Conservation (phyloP, 2,797 vertebrate species). For the Notoglanidium macrostoma region DNA sequence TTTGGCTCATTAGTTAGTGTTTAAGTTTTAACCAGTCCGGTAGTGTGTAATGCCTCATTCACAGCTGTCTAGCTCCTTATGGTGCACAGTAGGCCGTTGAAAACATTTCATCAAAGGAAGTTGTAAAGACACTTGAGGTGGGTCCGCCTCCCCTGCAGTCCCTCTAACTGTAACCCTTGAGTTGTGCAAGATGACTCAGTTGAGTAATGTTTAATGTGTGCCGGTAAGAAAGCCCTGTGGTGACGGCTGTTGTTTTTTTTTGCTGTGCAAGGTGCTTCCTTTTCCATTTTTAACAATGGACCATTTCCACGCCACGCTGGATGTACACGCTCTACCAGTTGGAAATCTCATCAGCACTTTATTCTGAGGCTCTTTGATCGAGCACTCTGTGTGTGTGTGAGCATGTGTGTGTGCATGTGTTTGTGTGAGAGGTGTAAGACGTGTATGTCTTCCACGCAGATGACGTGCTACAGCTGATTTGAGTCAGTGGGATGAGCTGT, state of each 20-base stretch:
- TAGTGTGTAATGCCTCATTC: slow-evolving; percentile 14
- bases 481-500: slow-evolving; percentile 23
- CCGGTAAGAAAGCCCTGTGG: slow-evolving; percentile 61
- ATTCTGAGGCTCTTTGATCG: background rate
- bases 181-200: slow-evolving; percentile 56
- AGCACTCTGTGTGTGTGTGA: background rate
- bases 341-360: slow-evolving; percentile 71
- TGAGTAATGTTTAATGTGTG: slow-evolving; percentile 56
- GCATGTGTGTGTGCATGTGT: background rate
- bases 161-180: slow-evolving; percentile 21
- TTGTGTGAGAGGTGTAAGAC: background rate
- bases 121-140: slow-evolving; percentile 32
- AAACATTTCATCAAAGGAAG: slow-evolving; percentile 32
- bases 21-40: slow-evolving; percentile 23
- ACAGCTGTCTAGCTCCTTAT: slow-evolving; percentile 12
- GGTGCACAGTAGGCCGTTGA: slow-evolving; percentile 7
- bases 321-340: slow-evolving; percentile 73
- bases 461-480: background rate
- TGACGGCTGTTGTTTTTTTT: slow-evolving; percentile 63
- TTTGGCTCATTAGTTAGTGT: slow-evolving; percentile 39
- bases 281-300: slow-evolving; percentile 74
- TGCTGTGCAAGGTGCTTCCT: slow-evolving; percentile 80
- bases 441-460: background rate
- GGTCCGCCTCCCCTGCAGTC: slow-evolving; percentile 29
- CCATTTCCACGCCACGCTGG: slow-evolving; percentile 72